Percentiles rank a stretch among this genome's conserved stretches.
Evolutionary conservation across 1,140 invertebrate genomes (phyloP).

Genomic region (Drosophila setifemur): DNA sequence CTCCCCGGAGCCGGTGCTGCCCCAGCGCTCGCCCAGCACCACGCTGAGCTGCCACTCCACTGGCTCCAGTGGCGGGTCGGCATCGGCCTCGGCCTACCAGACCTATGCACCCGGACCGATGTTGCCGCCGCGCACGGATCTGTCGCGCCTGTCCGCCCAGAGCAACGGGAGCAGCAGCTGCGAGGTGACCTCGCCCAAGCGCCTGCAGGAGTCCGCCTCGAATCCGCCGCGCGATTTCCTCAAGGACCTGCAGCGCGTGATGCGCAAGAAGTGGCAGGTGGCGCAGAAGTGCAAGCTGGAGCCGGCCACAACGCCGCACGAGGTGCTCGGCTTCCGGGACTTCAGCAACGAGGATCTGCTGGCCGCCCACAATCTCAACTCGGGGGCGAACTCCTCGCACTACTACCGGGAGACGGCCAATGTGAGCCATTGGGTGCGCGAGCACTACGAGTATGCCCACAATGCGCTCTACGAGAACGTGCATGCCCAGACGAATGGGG

Average conservation of each 20-base stretch:
- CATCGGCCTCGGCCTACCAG: slow-evolving; percentile 38
- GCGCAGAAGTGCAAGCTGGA: slow-evolving; percentile 95
- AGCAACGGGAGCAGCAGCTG: slow-evolving; percentile 61
- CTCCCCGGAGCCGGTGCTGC: slow-evolving; percentile 70
- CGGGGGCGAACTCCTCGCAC: slow-evolving; percentile 71
- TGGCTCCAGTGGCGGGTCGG: not conserved
- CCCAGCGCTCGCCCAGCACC: slow-evolving; percentile 52
- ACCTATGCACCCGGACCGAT: slow-evolving; percentile 83
- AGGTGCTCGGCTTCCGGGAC: slow-evolving; percentile 94
- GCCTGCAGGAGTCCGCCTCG: slow-evolving; percentile 87
- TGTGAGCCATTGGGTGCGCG: slow-evolving; percentile 94
- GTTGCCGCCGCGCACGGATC: slow-evolving; percentile 88
- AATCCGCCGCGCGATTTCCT: slow-evolving; percentile 93
- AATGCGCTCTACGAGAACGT: slow-evolving; percentile 82
- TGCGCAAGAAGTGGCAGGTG: slow-evolving; percentile 97
- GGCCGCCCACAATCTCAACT: slow-evolving; percentile 69
- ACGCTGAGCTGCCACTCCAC: slow-evolving; percentile 41
- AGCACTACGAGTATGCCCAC: slow-evolving; percentile 88
- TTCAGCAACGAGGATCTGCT: slow-evolving; percentile 82
- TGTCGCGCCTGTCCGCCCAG: slow-evolving; percentile 83
- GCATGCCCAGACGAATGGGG: slow-evolving; percentile 58
- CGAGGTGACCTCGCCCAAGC: slow-evolving; percentile 86
- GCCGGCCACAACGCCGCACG: slow-evolving; percentile 92
- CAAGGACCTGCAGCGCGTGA: slow-evolving; percentile 93
- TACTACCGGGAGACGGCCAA: slow-evolving; percentile 91